These are phyloP conservation scores for Batillaria attramentaria DNA, from an alignment of 1,140 invertebrate species.

Conservation along the genomic window DNA sequence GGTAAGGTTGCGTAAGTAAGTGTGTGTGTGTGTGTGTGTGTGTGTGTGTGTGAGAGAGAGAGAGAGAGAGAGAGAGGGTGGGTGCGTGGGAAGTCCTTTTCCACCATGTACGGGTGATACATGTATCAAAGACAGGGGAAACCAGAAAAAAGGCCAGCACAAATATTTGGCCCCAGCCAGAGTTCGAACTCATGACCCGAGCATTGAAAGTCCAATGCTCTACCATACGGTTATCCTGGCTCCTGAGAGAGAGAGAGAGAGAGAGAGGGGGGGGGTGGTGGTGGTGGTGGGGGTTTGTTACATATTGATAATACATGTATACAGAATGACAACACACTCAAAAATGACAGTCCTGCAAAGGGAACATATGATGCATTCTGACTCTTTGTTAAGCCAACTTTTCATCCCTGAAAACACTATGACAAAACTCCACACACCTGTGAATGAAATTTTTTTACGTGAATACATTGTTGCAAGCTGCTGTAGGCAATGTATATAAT, in stretches of 20 bases:
- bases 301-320: background rate
- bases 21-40: background rate
- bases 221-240: background rate
- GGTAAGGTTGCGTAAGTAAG: background rate
- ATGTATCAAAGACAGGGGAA: background rate
- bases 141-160: background rate
- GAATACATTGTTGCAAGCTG: no score
- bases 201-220: no score
- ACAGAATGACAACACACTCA: constrained; percentile 1
- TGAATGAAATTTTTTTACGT: no score
- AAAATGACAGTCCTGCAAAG: background rate
- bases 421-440: background rate
- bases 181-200: background rate
- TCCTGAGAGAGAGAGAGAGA: background rate
- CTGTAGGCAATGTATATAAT: no score
- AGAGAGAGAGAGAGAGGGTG: constrained; percentile 1
- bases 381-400: no score
- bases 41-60: constrained; percentile 3
- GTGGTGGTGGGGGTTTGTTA: background rate
- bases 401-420: background rate
- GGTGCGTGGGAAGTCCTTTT: background rate
- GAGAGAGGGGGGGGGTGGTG: background rate
- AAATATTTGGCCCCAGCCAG: background rate
- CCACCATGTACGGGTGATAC: no score
- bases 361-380: no score